Percentiles rank a stretch among this genome's conserved stretches.
Conservation (phyloP, 1,140 invertebrate genomes). For the Xylocopa sonorina region DNA sequence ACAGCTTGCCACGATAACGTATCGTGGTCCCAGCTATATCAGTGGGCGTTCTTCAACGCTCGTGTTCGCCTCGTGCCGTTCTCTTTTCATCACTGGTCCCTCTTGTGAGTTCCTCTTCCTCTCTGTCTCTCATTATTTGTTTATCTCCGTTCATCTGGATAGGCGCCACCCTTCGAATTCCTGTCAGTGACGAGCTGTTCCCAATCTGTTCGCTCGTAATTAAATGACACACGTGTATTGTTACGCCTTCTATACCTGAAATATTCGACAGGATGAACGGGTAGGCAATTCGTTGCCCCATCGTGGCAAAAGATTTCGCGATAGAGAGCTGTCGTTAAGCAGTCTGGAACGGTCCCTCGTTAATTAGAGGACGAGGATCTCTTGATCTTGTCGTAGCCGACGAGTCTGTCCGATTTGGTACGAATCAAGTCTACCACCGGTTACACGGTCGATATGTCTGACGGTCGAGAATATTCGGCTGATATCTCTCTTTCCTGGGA, state of each 20-base stretch:
- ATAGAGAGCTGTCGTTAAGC: too few species aligned
- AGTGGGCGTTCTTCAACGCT: constrained; percentile 8
- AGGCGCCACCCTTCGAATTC: constrained; percentile 19
- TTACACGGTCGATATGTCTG: too few species aligned
- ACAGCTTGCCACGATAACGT: constrained; percentile 46
- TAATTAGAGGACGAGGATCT: background rate
- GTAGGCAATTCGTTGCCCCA: too few species aligned
- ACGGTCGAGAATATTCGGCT: background rate
- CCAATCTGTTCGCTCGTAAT: constrained; percentile 42
- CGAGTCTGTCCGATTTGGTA: background rate
- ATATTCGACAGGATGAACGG: background rate
- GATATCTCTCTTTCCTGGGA: too few species aligned
- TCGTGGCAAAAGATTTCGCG: too few species aligned
- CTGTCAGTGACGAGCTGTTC: constrained; percentile 38
- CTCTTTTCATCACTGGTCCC: background rate
- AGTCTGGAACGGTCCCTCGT: background rate
- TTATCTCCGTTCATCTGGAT: constrained; percentile 33
- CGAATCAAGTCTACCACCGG: background rate
- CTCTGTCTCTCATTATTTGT: constrained; percentile 7
- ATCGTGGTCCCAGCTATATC: constrained; percentile 35
- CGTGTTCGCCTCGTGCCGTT: background rate
- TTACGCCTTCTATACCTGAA: background rate
- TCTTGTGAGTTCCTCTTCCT: too few species aligned
- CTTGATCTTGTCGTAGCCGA: too few species aligned
- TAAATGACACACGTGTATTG: constrained; percentile 36